Evolutionary conservation across 2,113 vertebrate genomes (phyloP).

Genomic region (Toxotes jaculatrix): DNA sequence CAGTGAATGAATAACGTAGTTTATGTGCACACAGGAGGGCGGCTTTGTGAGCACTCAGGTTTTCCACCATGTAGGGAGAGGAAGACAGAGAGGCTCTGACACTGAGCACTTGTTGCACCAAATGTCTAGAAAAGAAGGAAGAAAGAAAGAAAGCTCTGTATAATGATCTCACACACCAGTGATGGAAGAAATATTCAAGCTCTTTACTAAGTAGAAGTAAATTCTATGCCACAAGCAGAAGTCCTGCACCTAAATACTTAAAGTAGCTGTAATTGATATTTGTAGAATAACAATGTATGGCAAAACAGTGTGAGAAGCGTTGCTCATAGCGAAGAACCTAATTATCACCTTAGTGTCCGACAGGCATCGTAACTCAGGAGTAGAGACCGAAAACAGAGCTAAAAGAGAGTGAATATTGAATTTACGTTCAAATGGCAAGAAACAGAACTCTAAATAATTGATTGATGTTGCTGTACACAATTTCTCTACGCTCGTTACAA

Average conservation of each 20-base stretch:
- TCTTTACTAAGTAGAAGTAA: not conserved
- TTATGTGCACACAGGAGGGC: slow-evolving; percentile 20
- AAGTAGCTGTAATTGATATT: not conserved
- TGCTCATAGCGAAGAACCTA: no score
- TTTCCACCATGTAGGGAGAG: slow-evolving; percentile 20
- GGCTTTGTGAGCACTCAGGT: slow-evolving; percentile 25
- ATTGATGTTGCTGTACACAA: no score
- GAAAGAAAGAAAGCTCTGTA: not conserved
- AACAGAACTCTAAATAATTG: not conserved
- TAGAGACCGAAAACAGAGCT: not conserved
- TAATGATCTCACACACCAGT: not conserved
- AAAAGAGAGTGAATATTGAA: not conserved
- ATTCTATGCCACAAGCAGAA: not conserved
- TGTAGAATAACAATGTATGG: not conserved
- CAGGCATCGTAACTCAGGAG: not conserved
- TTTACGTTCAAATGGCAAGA: not conserved
- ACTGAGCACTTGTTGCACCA: slow-evolving; percentile 14
- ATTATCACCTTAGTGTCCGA: no score
- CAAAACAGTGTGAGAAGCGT: not conserved
- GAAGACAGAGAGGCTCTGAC: slow-evolving; percentile 3
- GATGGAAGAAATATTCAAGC: not conserved
- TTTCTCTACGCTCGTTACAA: not conserved
- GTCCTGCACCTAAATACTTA: not conserved
- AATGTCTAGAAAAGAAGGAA: not conserved
- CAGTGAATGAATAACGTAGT: slow-evolving; percentile 35